Evolutionary conservation across 2,113 vertebrate genomes (phyloP), one percentile per base, ranked within the genome.

Genomic region (Shinisaurus crocodilurus): DNA sequence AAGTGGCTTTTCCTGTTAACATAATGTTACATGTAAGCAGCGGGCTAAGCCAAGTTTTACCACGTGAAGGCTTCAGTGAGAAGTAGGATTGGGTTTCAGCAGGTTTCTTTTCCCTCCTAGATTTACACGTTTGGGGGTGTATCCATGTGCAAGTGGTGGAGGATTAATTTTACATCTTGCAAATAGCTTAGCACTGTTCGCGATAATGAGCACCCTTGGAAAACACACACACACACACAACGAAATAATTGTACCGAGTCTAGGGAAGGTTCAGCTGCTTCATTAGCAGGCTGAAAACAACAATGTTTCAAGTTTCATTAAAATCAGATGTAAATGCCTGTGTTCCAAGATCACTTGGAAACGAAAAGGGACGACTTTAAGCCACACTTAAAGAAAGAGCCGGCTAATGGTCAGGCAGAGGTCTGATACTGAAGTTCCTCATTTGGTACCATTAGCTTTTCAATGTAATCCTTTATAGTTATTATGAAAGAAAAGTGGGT

Each of bases 261-360:
- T 95, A 96, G 96, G 96, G 96, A 97, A 97, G 96, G 95, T 96
- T 97, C 96, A 96, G 75, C 92, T 95, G 94, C 94, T 97, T 97
- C 96, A 93, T 97, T 97, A 97, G 94, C 86, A 94, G 94, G 92
- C 96, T 96, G 96, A 96, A 96, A 97, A 97, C 96, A 97, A 95
- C 79, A 1, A 95, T 91, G 94, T 96, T 96, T 97, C 96, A 94
- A 70, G 32, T 98, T 97, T 97, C 96, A 97, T 98, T 97, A 95
- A 96, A 97, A 97, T 98, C 97, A 98, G 96, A 98, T 97, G 97
- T 95, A 96, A 90, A 95, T 95, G 94, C 91, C 97, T 95, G 92
- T 60, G 57, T 97, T 98, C 96, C 96, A 97, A 96, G 95, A 97
- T 97, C 95, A 94, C 95, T 93, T 97, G 96, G 96, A 97, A 97